phyloP scores from a whole-genome alignment of 1,140 invertebrate genomes.

The Apis dorsata region DNA sequence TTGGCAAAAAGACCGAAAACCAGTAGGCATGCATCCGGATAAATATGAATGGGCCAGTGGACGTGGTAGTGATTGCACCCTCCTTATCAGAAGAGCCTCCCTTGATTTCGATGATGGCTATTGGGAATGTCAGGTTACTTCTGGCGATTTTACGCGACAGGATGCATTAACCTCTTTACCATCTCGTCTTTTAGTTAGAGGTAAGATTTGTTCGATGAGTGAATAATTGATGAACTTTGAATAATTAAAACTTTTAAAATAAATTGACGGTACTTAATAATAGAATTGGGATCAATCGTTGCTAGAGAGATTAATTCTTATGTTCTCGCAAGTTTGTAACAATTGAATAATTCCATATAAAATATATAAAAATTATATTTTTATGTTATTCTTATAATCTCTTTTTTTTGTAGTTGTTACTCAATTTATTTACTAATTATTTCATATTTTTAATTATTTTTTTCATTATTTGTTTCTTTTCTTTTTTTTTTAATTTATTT shows the following conservation, averaged over 20 bases:
- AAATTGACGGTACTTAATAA: not conserved
- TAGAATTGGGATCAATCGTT: not conserved
- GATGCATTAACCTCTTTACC: slow-evolving; percentile 91
- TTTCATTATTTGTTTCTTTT: no score
- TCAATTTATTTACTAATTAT: no score
- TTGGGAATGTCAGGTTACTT: slow-evolving; percentile 96
- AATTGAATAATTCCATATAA: not conserved
- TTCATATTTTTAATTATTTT: no score
- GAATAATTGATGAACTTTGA: not conserved
- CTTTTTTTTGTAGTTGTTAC: no score
- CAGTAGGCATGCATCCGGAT: slow-evolving; percentile 90
- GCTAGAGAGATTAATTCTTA: not conserved
- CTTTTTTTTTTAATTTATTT: no score
- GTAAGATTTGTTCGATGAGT: slow-evolving; percentile 76
- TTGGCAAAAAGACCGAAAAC: slow-evolving; percentile 96
- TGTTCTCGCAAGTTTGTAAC: not conserved
- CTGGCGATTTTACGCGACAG: slow-evolving; percentile 82
- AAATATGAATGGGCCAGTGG: slow-evolving; percentile 93
- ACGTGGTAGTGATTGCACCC: slow-evolving; percentile 87
- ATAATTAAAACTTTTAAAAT: not conserved
- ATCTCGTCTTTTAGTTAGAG: slow-evolving; percentile 90
- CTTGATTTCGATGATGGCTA: slow-evolving; percentile 93
- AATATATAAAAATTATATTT: no score
- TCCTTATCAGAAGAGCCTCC: slow-evolving; percentile 89
- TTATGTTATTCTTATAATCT: no score